Percentiles rank a stretch among this genome's conserved stretches.
These are phyloP conservation scores for Chloroceryle inda DNA, from an alignment of 2,797 vertebrate species.

Conservation along the genomic window DNA sequence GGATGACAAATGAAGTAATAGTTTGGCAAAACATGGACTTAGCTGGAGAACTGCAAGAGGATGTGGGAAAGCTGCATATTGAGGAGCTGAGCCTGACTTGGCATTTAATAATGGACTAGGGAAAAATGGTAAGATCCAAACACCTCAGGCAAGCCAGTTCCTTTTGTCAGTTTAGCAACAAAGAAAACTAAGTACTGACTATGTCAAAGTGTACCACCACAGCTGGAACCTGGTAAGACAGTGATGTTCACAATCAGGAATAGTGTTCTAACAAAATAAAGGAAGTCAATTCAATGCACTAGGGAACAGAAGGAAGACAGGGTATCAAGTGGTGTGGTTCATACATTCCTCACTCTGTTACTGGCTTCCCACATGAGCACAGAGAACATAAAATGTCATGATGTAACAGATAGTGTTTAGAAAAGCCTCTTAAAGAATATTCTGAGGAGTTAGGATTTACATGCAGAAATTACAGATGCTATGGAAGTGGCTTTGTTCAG, in stretches of 20 bases:
- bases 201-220: background rate
- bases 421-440: background rate
- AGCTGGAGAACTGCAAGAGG: background rate
- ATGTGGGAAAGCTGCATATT: background rate
- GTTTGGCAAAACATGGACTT: background rate
- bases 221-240: background rate
- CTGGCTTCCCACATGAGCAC: background rate
- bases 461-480: background rate
- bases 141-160: background rate
- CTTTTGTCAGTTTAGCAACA: background rate
- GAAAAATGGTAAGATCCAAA: background rate
- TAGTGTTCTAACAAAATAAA: background rate
- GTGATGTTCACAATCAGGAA: background rate
- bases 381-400: background rate
- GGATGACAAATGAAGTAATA: background rate
- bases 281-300: fast-evolving
- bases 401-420: background rate
- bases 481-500: slow-evolving; percentile 29
- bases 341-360: background rate
- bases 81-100: background rate
- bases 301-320: background rate
- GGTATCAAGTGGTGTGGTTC: background rate
- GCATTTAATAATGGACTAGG: background rate
- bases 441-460: background rate
- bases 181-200: background rate